These are phyloP conservation scores for Cantharis rufa DNA, from an alignment of 2,888 invertebrate genomes.

Conservation along the genomic window DNA sequence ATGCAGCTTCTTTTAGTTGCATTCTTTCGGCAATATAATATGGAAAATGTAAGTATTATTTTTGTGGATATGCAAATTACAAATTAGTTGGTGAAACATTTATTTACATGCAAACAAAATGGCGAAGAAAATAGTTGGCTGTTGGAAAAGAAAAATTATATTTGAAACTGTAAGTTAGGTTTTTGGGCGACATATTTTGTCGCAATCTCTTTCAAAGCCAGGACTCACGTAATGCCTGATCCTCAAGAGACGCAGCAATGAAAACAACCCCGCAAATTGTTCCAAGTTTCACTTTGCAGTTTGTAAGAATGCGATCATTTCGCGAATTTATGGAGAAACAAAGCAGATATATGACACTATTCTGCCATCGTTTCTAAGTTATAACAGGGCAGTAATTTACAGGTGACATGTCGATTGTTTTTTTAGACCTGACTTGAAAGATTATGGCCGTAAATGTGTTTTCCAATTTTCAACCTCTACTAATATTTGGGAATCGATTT, in stretches of 20 bases:
- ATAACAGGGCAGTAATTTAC: conserved; percentile 43
- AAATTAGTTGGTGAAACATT: conserved; percentile 35
- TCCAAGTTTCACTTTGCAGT: conserved; percentile 50
- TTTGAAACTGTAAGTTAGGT: conserved; percentile 34
- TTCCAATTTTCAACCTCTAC: conserved; percentile 5
- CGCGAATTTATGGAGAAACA: conserved; percentile 49
- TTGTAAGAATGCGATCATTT: conserved; percentile 50
- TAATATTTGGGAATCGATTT: not conserved
- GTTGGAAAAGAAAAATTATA: conserved; percentile 39
- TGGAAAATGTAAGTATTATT: not conserved
- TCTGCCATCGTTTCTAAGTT: conserved; percentile 42
- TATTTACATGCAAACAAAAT: conserved; percentile 44
- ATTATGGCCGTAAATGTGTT: conserved; percentile 39
- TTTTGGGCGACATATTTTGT: conserved; percentile 32
- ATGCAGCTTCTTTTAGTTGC: no score
- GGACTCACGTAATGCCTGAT: conserved; percentile 33
- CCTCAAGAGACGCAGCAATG: conserved; percentile 36
- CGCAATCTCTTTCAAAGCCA: conserved; percentile 31
- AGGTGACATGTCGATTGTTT: conserved; percentile 50
- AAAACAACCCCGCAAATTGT: conserved; percentile 49
- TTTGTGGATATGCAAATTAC: not conserved
- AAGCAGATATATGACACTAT: conserved; percentile 49
- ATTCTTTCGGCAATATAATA: no score
- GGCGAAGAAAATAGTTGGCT: conserved; percentile 43
- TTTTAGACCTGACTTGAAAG: conserved; percentile 50